Base-by-base conservation (phyloP, 1,140 invertebrate species). In the Halictus rubicundus region DNA sequence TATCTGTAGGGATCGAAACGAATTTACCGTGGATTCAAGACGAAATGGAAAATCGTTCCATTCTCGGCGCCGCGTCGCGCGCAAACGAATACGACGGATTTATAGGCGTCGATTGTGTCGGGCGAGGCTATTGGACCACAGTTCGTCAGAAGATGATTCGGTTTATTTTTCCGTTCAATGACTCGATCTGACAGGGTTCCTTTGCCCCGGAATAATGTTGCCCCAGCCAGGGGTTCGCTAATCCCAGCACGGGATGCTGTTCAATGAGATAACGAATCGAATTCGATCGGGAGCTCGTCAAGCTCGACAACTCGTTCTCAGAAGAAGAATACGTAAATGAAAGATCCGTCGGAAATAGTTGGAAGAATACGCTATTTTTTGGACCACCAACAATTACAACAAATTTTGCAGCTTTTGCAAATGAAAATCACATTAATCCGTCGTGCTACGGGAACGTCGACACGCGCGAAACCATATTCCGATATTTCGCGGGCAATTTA, bases 401-500 rank as follows among this genome's bases (percentile, higher is more conserved):
- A 9, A n/a, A 10, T 42, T 42, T 8, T 8, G 6, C 10, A 42
- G 10, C 6, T 42, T 42, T 10, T 42, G 39, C 39, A 79, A 7
- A 83, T 84, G 73, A 84, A 83, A 83, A 78, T 12, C 21, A 16
- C 21, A 14, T 77, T 60, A 57, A 49, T 60, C 27, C 32, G 25
- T 3, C 39, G 59, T 23, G 54, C 69, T 69, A 69, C 25, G 19
- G 10, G 49, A 19, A 37, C 6, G 63, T 12, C 25, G 63, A 46
- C 49, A 49, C 39, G 60, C 32, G 54, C 57, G 46, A 74, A 70
- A 42, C 57, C 70, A 54, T 37, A 37, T 64, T 42, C 59, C 65
- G n/a, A 80, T 80, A 79, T 83, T 80, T 83, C 52, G 42, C 52
- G 70, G 25, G n/a, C 76, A 74, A 83, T 83, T 80, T 74, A 72